Conservation (phyloP, 2,797 vertebrate genomes). For the Cynodonichthys magdalenae region DNA sequence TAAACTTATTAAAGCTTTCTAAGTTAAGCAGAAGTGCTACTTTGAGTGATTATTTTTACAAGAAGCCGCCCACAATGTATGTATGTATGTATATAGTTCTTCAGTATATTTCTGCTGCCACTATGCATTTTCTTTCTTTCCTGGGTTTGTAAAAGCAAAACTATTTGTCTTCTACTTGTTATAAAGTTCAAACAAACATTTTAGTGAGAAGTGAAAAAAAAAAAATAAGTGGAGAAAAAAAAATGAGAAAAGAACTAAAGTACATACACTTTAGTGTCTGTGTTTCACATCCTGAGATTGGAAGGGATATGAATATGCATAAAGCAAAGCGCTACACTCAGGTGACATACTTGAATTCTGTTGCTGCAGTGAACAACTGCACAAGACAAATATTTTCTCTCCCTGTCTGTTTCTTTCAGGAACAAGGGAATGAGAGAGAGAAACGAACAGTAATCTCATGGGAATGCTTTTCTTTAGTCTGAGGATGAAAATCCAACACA, state of each 20-base stretch:
- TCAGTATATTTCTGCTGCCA: conserved; percentile 2
- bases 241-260: conserved; percentile 38
- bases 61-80: conserved; percentile 3
- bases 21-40: no score
- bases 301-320: conserved; percentile 82
- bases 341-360: conserved; percentile 80
- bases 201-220: conserved; percentile 22
- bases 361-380: conserved; percentile 74
- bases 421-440: conserved; percentile 51
- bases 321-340: conserved; percentile 68
- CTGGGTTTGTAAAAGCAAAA: conserved; percentile 49
- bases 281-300: conserved; percentile 65
- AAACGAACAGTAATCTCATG: conserved; percentile 59
- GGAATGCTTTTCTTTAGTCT: conserved; percentile 64
- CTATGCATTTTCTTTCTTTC: conserved; percentile 32
- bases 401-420: conserved; percentile 40
- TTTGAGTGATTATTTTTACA: neutral
- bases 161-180: conserved; percentile 53
- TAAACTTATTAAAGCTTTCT: no score
- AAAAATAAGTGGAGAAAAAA: conserved; percentile 14
- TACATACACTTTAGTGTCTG: conserved; percentile 43
- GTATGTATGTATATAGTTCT: neutral
- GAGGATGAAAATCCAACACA: conserved; percentile 76
- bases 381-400: conserved; percentile 59
- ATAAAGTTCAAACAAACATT: conserved; percentile 65